Conservation (phyloP, 1,140 invertebrate genomes). For the Caenorhabditis briggsae region DNA sequence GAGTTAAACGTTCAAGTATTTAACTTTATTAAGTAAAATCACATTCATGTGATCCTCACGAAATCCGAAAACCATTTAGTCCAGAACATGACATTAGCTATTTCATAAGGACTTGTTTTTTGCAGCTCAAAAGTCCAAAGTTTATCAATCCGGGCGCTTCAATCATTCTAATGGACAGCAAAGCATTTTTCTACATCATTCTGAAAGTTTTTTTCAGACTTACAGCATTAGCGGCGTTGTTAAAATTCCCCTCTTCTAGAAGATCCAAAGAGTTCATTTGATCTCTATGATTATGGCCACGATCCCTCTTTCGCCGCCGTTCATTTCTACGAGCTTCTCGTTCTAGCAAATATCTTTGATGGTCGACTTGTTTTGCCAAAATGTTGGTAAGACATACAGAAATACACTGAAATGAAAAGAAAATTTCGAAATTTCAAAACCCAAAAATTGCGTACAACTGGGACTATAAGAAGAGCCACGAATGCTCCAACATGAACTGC, state of each 20-base stretch:
- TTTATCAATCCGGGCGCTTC: background rate
- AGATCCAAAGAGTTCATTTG: slow-evolving; percentile 47
- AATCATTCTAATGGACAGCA: background rate
- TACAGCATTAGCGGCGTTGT: slow-evolving; percentile 35
- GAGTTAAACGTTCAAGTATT: too few relatives aligned
- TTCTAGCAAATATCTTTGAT: slow-evolving; percentile 74
- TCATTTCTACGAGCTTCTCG: slow-evolving; percentile 74
- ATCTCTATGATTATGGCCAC: slow-evolving; percentile 22
- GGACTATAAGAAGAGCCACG: slow-evolving; percentile 74
- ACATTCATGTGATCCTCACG: background rate
- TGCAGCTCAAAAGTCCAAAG: background rate
- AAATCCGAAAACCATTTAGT: background rate
- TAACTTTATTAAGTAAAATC: too few relatives aligned
- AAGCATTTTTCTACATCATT: background rate
- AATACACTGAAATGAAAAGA: slow-evolving; percentile 71
- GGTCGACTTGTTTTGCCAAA: slow-evolving; percentile 77
- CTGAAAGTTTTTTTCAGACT: background rate
- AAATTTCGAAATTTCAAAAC: background rate
- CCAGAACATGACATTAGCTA: background rate
- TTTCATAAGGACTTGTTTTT: background rate
- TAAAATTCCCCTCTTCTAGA: slow-evolving; percentile 47
- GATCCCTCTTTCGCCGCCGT: slow-evolving; percentile 66
- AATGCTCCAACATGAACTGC: slow-evolving; percentile 74
- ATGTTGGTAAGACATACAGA: slow-evolving; percentile 73
- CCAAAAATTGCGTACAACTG: slow-evolving; percentile 70